Evolutionary conservation across 2,113 vertebrate genomes (phyloP).

Genomic region (Periophthalmodon schlosseri): DNA sequence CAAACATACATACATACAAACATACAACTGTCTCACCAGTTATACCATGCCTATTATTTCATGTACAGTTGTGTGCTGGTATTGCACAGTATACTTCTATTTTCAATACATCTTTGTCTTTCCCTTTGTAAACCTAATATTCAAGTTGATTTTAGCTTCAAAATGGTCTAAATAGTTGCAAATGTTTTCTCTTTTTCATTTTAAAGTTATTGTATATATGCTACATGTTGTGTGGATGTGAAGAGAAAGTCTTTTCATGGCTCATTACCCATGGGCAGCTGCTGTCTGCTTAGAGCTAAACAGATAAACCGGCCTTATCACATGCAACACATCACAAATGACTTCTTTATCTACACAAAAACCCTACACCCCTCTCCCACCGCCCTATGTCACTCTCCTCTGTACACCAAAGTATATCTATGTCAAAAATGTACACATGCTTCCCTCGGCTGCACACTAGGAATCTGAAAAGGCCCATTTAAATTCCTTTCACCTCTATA

Average conservation of each 20-base stretch:
- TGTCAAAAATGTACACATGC: constrained; percentile 5
- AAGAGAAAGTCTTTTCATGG: constrained; percentile 23
- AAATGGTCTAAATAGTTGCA: neutral
- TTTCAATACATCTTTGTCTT: no score
- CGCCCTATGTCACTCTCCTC: neutral
- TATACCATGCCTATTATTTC: no score
- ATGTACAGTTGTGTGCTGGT: no score
- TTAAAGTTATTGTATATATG: neutral
- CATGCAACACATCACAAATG: constrained; percentile 25
- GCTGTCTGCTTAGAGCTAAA: constrained; percentile 17
- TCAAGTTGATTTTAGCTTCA: no score
- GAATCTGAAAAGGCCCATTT: constrained; percentile 14
- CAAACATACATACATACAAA: no score
- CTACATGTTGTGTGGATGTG: neutral
- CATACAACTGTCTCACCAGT: no score
- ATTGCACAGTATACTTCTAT: no score
- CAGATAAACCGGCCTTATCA: constrained; percentile 34
- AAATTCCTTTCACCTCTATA: constrained; percentile 25
- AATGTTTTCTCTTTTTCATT: neutral
- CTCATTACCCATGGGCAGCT: constrained; percentile 43
- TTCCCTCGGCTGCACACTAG: neutral
- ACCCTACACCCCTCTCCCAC: neutral
- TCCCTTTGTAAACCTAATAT: no score
- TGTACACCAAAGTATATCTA: neutral
- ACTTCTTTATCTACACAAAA: constrained; percentile 11